These are phyloP conservation scores for Hesperophylax magnus DNA, from an alignment of 1,140 invertebrate genomes.

Conservation along the genomic window DNA sequence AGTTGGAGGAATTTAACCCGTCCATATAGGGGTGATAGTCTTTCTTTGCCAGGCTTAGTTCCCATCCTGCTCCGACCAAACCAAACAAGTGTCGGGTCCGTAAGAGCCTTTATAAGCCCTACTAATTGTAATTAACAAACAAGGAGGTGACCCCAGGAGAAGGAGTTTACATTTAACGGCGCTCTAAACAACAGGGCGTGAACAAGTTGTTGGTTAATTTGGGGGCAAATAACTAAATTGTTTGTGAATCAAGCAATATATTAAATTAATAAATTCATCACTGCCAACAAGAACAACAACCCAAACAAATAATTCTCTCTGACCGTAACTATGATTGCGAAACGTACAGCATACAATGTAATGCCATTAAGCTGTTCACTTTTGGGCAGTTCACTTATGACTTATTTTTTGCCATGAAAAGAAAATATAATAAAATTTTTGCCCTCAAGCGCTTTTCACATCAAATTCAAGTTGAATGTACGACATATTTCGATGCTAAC, in stretches of 20 bases:
- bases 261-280: neutral
- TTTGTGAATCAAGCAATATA: neutral
- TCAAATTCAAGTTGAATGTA: too few relatives aligned
- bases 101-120: conserved; percentile 21
- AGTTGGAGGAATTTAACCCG: too few relatives aligned
- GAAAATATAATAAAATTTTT: too few relatives aligned
- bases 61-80: neutral
- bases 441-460: too few relatives aligned
- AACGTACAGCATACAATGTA: too few relatives aligned
- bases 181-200: conserved; percentile 40
- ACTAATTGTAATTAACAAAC: conserved; percentile 45
- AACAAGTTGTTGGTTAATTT: conserved; percentile 43
- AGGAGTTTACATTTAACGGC: conserved; percentile 26
- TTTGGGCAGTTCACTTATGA: too few relatives aligned
- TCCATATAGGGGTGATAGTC: neutral
- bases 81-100: conserved; percentile 42
- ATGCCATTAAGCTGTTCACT: too few relatives aligned
- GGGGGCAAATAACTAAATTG: conserved; percentile 33
- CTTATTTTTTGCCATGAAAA: too few relatives aligned
- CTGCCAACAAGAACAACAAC: too few relatives aligned
- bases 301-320: too few relatives aligned
- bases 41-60: conserved; percentile 13
- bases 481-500: too few relatives aligned
- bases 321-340: too few relatives aligned
- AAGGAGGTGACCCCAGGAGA: conserved; percentile 25